Conservation (phyloP, 2,888 invertebrate genomes). For the Homarus gammarus region DNA sequence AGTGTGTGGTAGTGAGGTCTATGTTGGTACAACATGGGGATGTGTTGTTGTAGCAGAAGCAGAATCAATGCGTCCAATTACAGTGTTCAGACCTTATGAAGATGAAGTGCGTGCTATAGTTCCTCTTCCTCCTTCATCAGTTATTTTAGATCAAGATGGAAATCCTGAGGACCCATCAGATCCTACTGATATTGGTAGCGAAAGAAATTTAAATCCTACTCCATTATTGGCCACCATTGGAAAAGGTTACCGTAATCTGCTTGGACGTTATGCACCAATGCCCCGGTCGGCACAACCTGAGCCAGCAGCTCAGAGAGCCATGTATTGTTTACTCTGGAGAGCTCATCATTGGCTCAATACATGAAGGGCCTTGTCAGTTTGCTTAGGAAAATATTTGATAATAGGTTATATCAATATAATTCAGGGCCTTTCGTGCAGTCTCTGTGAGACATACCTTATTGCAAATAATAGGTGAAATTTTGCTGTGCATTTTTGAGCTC, state of each 20-base stretch:
- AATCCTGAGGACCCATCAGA: conserved; percentile 15
- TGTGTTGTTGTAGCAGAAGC: conserved; percentile 94
- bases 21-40: conserved; percentile 97
- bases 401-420: conserved; percentile 26
- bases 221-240: conserved; percentile 87
- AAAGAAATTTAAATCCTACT: conserved; percentile 64
- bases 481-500: conserved; percentile 61
- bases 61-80: conserved; percentile 88
- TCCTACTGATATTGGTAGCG: conserved; percentile 12
- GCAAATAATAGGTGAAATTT: conserved; percentile 43
- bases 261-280: conserved; percentile 78
- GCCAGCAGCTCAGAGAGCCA: conserved; percentile 79
- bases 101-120: conserved; percentile 85
- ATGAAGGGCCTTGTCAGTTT: conserved; percentile 28
- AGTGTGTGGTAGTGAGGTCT: conserved; percentile 85
- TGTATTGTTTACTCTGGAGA: conserved; percentile 86
- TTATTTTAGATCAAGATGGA: conserved; percentile 41
- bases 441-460: conserved; percentile 51
- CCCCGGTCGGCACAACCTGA: conserved; percentile 69
- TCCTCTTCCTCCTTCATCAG: conserved; percentile 76
- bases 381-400: conserved; percentile 22
- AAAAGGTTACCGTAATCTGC: conserved; percentile 89
- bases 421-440: conserved; percentile 38
- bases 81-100: conserved; percentile 94
- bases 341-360: conserved; percentile 84